phyloP scores from a whole-genome alignment of 2,113 vertebrate species.

The Okapia johnstoni region DNA sequence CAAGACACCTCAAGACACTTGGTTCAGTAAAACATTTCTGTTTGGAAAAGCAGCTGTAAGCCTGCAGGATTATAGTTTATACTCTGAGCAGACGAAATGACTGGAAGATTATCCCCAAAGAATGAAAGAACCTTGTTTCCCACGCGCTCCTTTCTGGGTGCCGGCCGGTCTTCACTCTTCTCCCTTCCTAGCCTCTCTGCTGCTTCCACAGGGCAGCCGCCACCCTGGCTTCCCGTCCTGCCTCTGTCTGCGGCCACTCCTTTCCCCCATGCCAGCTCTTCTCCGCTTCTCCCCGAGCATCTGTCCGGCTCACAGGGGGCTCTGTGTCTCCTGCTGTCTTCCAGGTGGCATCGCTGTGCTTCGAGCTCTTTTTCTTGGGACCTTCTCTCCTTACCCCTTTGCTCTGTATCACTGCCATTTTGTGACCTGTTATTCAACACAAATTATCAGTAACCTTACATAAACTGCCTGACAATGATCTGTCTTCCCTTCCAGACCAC shows the following conservation, averaged over 20 bases:
- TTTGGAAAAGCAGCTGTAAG: constrained; percentile 38
- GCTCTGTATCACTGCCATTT: constrained; percentile 92
- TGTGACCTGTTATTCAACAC: constrained; percentile 82
- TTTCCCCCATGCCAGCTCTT: constrained; percentile 94
- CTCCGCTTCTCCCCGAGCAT: constrained; percentile 88
- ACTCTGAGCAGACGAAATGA: constrained; percentile 37
- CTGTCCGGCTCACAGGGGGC: constrained; percentile 91
- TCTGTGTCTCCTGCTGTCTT: constrained; percentile 89
- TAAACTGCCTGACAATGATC: not conserved
- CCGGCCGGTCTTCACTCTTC: constrained; percentile 86
- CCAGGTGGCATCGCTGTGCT: constrained; percentile 85
- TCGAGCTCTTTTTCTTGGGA: constrained; percentile 89
- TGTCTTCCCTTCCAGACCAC: not conserved
- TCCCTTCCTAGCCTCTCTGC: constrained; percentile 90
- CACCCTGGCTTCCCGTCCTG: constrained; percentile 89
- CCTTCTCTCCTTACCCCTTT: constrained; percentile 87
- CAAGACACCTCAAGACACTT: not conserved
- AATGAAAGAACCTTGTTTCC: constrained; percentile 91
- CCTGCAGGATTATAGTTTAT: constrained; percentile 53
- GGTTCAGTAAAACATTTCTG: not conserved
- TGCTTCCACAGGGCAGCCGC: constrained; percentile 83
- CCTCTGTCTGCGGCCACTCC: constrained; percentile 90
- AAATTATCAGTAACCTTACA: not conserved
- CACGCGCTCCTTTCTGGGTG: constrained; percentile 90
- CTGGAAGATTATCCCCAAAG: constrained; percentile 77